Base-by-base conservation (phyloP, 37 sponge, comb jelly and placozoan genomes). In the Diacarnus erythraeanus region DNA sequence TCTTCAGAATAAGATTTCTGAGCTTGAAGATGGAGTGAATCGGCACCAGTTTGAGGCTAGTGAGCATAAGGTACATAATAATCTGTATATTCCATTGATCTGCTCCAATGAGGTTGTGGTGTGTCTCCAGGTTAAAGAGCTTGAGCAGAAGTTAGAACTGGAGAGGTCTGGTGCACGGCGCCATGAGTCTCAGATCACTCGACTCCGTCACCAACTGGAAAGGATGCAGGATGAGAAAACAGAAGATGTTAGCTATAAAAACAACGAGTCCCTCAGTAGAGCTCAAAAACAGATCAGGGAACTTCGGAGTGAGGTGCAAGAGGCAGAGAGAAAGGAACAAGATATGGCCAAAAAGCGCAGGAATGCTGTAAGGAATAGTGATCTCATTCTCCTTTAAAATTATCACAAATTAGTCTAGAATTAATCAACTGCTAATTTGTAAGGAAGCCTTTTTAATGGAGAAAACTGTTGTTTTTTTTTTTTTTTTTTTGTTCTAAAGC, bases 101-200 rank as follows among this genome's bases (percentile, higher is more conserved):
- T n/a, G n/a, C n/a, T n/a, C n/a, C n/a, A n/a, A n/a, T n/a, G n/a
- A n/a, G n/a, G 26, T 8, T 68, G 8, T 64, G 78, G 18, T 36
- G 5, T 75, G 9, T 21, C 10, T 60, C 1, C 61, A 88, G 88
- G 83, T 77, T 10, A 76, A 69, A 69, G 93, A 92, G 64, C 77
- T 92, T 1, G 87, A 92, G 41, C 93, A 92, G 76, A 92, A 92
- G 72, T 70, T 92, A 63, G 93, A 92, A n/a, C 33, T 88, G 29
- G 93, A 92, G 75, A 42, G 42, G 15, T 72, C 93, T 21, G 78
- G 86, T 59, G 85, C 65, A 38, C 84, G 78, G 25, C 85, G 93
- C 69, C 82, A 84, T 31, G 93, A 92, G 75, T 60, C 72, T 20
- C 87, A 83, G 57, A 72, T 93, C 42, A 70, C 82, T 3, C 87